Evolutionary conservation across 2,888 invertebrate species (phyloP), one percentile per base, ranked within the genome.

Genomic region (Andrena minutula): DNA sequence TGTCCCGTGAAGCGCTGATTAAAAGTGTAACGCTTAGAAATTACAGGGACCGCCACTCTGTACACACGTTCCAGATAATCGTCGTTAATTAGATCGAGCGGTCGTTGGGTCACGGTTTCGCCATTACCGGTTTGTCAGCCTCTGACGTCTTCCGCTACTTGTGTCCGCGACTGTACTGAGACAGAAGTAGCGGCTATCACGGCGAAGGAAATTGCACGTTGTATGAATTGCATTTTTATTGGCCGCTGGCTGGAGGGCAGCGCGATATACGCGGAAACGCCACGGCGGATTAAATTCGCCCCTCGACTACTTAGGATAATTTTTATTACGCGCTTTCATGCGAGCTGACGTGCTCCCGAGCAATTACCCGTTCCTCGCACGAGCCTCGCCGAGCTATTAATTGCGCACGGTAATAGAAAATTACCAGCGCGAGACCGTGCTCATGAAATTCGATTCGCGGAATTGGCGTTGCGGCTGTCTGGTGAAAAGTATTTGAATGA

Each of bases 11-110:
- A 87, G 79, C 72, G 68, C 79, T 85, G 89, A 89, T 89, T 90
- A 90, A 89, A 90, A 90, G 89, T 88, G 88, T 87, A 87, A 87
- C 87, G 87, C 83, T 88, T 89, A 87, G 89, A 86, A 88, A 89
- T 89, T 88, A 82, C 82, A 69, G 65, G 68, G 56, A 63, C 41
- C 5, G 7, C 75, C 71, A 65, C 73, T 60, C 61, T 32, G 23
- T 66, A 16, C 56, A 60, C 72, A 63, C 58, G 72, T 60, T 56
- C 28, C 61, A 53, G 71, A 85, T 82, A 80, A 87, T 73, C 73
- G 47, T 66, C 63, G 69, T 86, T 86, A 88, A 88, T 86, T 86
- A 88, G 75, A 82, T 84, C 60, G 76, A 51, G 47, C 41, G 68
- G 23, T 63, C 70, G 60, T 61, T 10, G 47, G 10, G 12, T 4